Percentiles rank a stretch among this genome's conserved stretches.
Evolutionary conservation across 2,797 vertebrate species (phyloP).

Genomic region (Nyctalus aviator): DNA sequence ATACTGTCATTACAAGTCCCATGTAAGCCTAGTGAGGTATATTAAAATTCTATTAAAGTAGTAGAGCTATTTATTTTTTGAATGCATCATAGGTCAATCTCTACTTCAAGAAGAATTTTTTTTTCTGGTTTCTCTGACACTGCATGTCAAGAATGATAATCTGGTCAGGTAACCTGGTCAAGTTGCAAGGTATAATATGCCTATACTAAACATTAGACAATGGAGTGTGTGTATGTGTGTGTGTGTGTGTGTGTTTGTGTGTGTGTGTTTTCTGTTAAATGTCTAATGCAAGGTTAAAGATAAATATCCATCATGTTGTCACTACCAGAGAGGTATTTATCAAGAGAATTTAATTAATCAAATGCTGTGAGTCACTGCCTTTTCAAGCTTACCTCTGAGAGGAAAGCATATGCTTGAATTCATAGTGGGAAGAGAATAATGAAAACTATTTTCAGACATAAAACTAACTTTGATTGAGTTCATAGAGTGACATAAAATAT

Average conservation of each 20-base stretch:
- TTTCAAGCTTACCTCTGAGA: neutral
- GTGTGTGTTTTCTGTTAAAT: neutral
- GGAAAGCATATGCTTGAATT: conserved; percentile 42
- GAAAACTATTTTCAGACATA: neutral
- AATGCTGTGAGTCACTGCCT: neutral
- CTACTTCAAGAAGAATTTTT: neutral
- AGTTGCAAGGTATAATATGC: neutral
- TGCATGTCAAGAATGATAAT: conserved; percentile 38
- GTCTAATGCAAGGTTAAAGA: conserved; percentile 47
- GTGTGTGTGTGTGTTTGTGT: neutral
- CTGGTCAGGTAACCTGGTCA: neutral
- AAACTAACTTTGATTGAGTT: conserved; percentile 37
- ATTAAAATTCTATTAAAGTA: conserved; percentile 74
- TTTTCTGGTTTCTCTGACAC: conserved; percentile 6
- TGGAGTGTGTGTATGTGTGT: neutral
- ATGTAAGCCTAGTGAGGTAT: conserved; percentile 58
- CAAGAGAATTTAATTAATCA: conserved; percentile 58
- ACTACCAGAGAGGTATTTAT: conserved; percentile 15
- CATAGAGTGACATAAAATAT: neutral
- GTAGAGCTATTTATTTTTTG: conserved; percentile 71
- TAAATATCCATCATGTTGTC: neutral
- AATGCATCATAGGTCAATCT: conserved; percentile 43
- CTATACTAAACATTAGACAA: neutral
- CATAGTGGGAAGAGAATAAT: conserved; percentile 7
- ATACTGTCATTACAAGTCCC: conserved; percentile 54